These are phyloP conservation scores for Rhagophthalmus giganteus DNA, from an alignment of 2,888 invertebrate species.

Conservation along the genomic window DNA sequence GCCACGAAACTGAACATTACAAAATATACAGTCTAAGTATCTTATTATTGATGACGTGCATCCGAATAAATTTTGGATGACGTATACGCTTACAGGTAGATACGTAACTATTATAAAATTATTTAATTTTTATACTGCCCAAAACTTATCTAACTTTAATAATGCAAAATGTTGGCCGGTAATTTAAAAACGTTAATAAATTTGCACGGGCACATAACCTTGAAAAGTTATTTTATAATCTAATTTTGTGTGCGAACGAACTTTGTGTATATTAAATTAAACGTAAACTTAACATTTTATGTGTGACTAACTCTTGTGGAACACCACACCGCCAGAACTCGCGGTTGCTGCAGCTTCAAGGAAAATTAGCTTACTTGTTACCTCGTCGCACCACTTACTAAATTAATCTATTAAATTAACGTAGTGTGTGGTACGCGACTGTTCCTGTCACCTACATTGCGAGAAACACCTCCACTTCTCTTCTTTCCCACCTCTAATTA, in stretches of 20 bases:
- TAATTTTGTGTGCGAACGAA: conserved; percentile 17
- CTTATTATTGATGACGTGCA: no score
- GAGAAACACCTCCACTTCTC: conserved; percentile 39
- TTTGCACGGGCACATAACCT: no score
- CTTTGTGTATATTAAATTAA: conserved; percentile 24
- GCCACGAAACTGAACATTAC: no score
- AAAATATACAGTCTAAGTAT: no score
- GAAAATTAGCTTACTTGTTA: conserved; percentile 55
- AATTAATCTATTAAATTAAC: conserved; percentile 56
- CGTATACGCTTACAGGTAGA: no score
- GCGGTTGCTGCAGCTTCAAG: conserved; percentile 42
- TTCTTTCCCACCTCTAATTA: conserved; percentile 37
- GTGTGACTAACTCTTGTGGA: conserved; percentile 40
- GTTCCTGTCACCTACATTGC: conserved; percentile 52
- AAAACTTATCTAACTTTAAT: no score
- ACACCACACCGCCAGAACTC: conserved; percentile 37
- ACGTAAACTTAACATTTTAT: conserved; percentile 31
- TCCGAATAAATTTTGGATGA: no score
- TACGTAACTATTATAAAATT: no score
- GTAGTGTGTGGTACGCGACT: conserved; percentile 46
- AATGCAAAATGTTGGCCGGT: no score
- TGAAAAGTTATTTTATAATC: conserved; percentile 4
- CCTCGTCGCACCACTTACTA: conserved; percentile 55
- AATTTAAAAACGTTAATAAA: no score
- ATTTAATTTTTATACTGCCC: no score